Evolutionary conservation across 2,888 invertebrate genomes (phyloP).

Genomic region (Cinara cedri): DNA sequence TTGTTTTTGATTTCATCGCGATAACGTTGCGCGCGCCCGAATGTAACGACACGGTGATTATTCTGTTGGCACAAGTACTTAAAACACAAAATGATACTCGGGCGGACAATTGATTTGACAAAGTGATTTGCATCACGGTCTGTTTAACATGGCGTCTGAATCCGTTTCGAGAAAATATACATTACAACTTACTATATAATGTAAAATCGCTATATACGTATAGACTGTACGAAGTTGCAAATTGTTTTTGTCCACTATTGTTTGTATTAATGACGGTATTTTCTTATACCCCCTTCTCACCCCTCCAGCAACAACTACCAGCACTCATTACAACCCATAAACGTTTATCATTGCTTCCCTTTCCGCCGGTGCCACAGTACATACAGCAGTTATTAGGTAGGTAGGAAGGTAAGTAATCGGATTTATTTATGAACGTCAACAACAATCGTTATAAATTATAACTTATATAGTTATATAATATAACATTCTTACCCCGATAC

Average conservation of each 20-base stretch:
- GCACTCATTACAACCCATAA: conserved; percentile 25
- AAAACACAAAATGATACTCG: conserved; percentile 2
- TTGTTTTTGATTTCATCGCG: not conserved
- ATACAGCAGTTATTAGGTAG: no score
- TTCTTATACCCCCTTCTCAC: not conserved
- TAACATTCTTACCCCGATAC: no score
- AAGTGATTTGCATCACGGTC: conserved; percentile 12
- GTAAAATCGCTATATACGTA: not conserved
- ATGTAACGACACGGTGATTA: not conserved
- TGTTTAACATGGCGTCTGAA: conserved; percentile 26
- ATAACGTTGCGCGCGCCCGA: not conserved
- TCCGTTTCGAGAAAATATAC: not conserved
- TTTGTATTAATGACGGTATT: conserved; percentile 44
- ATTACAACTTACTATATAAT: not conserved
- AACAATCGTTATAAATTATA: no score
- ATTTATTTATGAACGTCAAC: conserved; percentile 31
- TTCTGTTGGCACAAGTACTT: not conserved
- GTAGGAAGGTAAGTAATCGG: not conserved
- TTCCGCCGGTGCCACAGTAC: not conserved
- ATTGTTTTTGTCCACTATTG: conserved; percentile 47
- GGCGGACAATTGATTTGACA: conserved; percentile 31
- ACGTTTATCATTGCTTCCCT: conserved; percentile 43
- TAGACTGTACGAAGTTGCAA: conserved; percentile 9
- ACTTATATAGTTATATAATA: no score
- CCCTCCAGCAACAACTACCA: not conserved